Percentiles rank a stretch among this genome's conserved stretches.
These are phyloP conservation scores for Eonycteris spelaea DNA, from an alignment of 2,113 vertebrate genomes.

Conservation along the genomic window DNA sequence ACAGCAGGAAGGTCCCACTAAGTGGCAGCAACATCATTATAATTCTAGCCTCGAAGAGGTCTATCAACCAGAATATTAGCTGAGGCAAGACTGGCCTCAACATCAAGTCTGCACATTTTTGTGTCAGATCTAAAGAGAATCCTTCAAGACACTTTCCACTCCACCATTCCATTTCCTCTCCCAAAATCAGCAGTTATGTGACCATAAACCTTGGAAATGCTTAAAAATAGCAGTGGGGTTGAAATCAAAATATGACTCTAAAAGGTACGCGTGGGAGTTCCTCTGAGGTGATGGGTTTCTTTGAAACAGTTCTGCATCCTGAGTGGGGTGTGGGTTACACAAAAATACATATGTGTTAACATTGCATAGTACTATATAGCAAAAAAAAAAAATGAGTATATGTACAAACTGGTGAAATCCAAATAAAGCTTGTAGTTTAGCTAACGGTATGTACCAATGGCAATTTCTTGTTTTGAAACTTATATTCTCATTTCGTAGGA, in stretches of 20 bases:
- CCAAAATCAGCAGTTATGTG: not conserved
- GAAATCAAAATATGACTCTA: not conserved
- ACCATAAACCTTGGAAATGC: not conserved
- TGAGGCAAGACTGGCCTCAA: not conserved
- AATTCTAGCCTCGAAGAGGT: not conserved
- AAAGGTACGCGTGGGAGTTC: not conserved
- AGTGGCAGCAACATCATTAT: accelerated
- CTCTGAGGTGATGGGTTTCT: not conserved
- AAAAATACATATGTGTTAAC: not conserved
- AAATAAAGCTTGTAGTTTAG: not conserved
- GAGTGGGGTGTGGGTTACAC: not conserved
- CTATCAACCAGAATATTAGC: not conserved
- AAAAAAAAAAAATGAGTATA: not conserved
- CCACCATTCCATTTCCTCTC: not conserved
- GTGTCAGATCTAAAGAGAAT: not conserved
- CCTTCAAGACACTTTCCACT: not conserved
- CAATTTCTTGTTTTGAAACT: not conserved
- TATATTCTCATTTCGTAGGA: not conserved
- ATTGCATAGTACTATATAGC: not conserved
- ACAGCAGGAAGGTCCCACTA: not conserved
- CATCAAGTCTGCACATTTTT: not conserved
- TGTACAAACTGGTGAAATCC: not conserved
- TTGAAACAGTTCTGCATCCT: not conserved
- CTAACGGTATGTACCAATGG: not conserved
- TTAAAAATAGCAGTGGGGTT: not conserved